Conservation (phyloP, 2,797 vertebrate species). For the Notolepis coatsorum region DNA sequence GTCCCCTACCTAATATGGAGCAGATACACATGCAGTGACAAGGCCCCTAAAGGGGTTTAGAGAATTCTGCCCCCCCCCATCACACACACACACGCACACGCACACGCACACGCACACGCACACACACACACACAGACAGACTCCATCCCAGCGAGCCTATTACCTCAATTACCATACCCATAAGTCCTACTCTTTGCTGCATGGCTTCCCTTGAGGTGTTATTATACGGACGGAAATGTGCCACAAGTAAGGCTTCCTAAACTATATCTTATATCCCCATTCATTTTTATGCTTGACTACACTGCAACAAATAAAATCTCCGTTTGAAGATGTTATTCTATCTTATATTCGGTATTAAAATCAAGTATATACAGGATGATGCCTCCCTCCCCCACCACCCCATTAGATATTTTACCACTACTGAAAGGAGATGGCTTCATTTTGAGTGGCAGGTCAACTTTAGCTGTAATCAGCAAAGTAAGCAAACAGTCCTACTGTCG, state of each 20-base stretch:
- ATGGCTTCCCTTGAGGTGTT: constrained; percentile 1
- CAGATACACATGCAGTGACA: constrained; percentile 47
- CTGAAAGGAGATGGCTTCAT: neutral
- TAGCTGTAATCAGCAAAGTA: neutral
- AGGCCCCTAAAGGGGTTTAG: constrained; percentile 12
- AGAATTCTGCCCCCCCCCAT: neutral
- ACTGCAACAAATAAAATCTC: no score
- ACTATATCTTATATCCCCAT: neutral
- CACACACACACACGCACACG: no score
- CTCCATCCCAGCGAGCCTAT: no score
- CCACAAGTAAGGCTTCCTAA: neutral
- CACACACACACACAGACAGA: neutral
- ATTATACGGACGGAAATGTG: no score
- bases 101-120: neutral
- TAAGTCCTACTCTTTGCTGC: no score
- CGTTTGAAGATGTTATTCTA: no score
- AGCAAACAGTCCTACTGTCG: constrained; percentile 4
- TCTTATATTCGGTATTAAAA: no score
- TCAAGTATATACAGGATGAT: no score
- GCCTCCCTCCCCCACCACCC: no score
- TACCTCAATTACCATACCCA: no score
- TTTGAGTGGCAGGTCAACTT: neutral
- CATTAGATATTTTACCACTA: neutral
- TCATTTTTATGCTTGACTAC: neutral
- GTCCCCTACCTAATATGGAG: constrained; percentile 59